Percentiles rank a stretch among this genome's conserved stretches.
Conservation (phyloP, 2,888 invertebrate species). For the Trachelus tabidus region DNA sequence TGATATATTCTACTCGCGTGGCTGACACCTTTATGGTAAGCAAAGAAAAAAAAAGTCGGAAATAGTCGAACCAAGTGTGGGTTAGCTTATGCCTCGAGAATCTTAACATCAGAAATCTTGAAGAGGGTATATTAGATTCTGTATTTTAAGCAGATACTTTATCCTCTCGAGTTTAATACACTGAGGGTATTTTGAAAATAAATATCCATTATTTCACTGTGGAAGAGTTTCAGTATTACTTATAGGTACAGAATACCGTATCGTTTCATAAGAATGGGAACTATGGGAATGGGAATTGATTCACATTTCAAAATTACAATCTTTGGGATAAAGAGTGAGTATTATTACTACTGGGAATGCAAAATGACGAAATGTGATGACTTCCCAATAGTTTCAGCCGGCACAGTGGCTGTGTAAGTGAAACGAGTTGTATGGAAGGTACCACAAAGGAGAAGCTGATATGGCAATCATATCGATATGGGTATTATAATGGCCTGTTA, state of each 20-base stretch:
- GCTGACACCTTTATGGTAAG: background rate
- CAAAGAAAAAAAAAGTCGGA: background rate
- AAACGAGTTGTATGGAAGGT: background rate
- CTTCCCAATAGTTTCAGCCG: background rate
- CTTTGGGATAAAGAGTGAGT: background rate
- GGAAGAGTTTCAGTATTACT: background rate
- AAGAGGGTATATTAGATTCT: background rate
- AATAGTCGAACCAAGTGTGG: background rate
- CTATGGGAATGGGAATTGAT: background rate
- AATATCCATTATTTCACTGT: background rate
- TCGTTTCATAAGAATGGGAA: background rate
- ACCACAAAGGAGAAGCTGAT: background rate
- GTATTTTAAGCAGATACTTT: background rate
- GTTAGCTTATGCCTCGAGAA: background rate
- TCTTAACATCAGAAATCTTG: background rate
- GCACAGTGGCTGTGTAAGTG: background rate
- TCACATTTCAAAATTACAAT: background rate
- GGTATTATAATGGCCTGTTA: constrained; percentile 21
- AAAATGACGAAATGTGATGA: background rate
- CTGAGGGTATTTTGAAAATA: background rate
- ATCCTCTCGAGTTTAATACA: background rate
- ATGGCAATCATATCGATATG: background rate
- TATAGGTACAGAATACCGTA: background rate
- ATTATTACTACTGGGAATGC: no score
- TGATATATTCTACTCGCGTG: background rate